Evolutionary conservation across 2,888 invertebrate species (phyloP).

Genomic region (Diadegma fenestrale): DNA sequence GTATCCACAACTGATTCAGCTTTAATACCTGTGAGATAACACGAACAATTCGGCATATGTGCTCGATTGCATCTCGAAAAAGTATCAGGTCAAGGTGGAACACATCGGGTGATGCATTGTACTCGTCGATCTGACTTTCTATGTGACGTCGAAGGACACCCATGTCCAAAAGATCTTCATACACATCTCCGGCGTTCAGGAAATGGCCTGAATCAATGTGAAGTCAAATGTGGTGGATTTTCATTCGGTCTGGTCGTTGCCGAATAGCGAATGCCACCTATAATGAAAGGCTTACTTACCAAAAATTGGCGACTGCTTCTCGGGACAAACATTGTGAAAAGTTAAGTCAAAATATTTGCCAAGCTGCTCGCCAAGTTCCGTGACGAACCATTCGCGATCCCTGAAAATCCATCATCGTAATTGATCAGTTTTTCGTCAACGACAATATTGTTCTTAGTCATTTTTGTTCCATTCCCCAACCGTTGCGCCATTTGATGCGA

Average conservation of each 20-base stretch:
- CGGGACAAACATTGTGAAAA: constrained; percentile 91
- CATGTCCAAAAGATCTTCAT: constrained; percentile 92
- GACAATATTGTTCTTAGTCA: background rate
- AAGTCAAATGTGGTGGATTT: background rate
- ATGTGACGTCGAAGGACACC: constrained; percentile 86
- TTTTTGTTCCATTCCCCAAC: background rate
- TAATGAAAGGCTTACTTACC: constrained; percentile 86
- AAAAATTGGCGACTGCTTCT: constrained; percentile 89
- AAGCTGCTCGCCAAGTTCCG: constrained; percentile 90
- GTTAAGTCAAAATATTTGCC: constrained; percentile 93
- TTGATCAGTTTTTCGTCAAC: background rate
- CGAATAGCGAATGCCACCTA: background rate
- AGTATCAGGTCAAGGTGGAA: constrained; percentile 93
- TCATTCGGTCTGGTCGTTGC: background rate
- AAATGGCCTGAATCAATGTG: constrained; percentile 86
- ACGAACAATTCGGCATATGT: constrained; percentile 92
- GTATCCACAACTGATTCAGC: background rate
- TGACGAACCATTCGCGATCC: constrained; percentile 92
- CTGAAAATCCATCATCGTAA: constrained; percentile 81
- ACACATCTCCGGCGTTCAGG: constrained; percentile 91
- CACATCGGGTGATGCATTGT: constrained; percentile 92
- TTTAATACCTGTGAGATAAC: constrained; percentile 89
- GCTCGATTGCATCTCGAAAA: constrained; percentile 95
- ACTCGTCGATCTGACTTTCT: constrained; percentile 89
- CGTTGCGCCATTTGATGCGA: background rate